phyloP scores from a whole-genome alignment of 2,888 invertebrate species.

The Amphiduros pacificus region DNA sequence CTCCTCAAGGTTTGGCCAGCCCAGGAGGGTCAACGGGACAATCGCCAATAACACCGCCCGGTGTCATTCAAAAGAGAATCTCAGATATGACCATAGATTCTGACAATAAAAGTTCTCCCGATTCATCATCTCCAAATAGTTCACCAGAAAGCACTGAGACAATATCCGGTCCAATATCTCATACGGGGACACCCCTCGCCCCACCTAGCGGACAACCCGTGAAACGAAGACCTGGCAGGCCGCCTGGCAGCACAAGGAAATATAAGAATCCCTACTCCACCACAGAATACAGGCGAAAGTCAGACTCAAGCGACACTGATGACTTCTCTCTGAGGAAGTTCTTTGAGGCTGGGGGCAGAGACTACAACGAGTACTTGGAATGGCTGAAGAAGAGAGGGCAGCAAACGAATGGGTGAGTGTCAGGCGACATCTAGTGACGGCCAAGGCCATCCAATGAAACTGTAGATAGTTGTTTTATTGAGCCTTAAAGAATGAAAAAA shows the following conservation, averaged over 20 bases:
- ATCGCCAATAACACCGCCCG: too few relatives aligned
- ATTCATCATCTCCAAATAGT: too few relatives aligned
- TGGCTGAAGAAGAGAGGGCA: slow-evolving; percentile 19
- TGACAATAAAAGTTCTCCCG: too few relatives aligned
- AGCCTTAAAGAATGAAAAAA: too few relatives aligned
- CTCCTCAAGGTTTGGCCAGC: too few relatives aligned
- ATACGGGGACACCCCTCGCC: background rate
- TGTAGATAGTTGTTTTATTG: too few relatives aligned
- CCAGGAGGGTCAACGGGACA: too few relatives aligned
- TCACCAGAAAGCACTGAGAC: background rate
- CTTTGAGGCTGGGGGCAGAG: slow-evolving; percentile 31
- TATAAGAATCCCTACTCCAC: background rate
- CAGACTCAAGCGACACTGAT: background rate
- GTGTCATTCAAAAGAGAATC: too few relatives aligned
- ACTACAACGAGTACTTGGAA: slow-evolving; percentile 28
- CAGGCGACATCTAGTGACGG: too few relatives aligned
- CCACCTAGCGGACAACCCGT: background rate
- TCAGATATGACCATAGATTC: too few relatives aligned
- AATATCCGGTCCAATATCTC: background rate
- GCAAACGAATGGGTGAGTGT: background rate
- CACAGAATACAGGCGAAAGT: background rate
- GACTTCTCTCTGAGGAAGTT: slow-evolving; percentile 27
- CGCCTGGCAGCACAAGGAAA: slow-evolving; percentile 21
- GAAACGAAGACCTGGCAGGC: slow-evolving; percentile 19
- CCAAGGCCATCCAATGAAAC: too few relatives aligned